Base-by-base conservation (phyloP, 2,888 invertebrate species). In the Cryptocephalus moraei region DNA sequence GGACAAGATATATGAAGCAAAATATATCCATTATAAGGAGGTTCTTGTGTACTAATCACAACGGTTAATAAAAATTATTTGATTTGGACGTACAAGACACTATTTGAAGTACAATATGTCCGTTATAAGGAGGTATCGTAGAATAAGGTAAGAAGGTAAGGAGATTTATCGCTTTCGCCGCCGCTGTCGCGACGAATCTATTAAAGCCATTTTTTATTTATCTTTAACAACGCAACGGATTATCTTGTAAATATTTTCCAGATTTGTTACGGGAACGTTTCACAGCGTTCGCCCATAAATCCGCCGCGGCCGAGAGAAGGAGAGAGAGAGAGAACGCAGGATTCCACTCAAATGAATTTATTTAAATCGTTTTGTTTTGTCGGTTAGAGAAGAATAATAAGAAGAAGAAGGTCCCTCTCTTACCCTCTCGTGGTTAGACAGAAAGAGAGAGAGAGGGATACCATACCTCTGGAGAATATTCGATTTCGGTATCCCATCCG, bases 101-200 rank as follows among this genome's bases (percentile, higher is more conserved):
- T n/a, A n/a, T n/a, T n/a, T n/a, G n/a, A n/a, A n/a, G n/a, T n/a
- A n/a, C n/a, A n/a, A n/a, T n/a, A n/a, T n/a, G n/a, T n/a, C n/a
- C n/a, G n/a, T n/a, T n/a, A n/a, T n/a, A n/a, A n/a, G n/a, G n/a
- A n/a, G n/a, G n/a, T n/a, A n/a, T n/a, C n/a, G n/a, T n/a, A n/a
- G n/a, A n/a, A n/a, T n/a, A n/a, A n/a, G n/a, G n/a, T n/a, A n/a
- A n/a, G n/a, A n/a, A n/a, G n/a, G n/a, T n/a, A n/a, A n/a, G n/a
- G n/a, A n/a, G n/a, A n/a, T n/a, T n/a, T n/a, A n/a, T n/a, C n/a
- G n/a, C n/a, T n/a, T n/a, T n/a, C 12, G 12, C n/a, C 36, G 12
- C 36, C 36, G 12, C 36, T 36, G 36, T 11, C n/a, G n/a, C 59
- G 65, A 66, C 62, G 59, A 62, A 63, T 65, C 64, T 64, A 65